Evolutionary conservation across 2,888 invertebrate genomes (phyloP), one percentile per base, ranked within the genome.

Genomic region (Euplexia lucipara): DNA sequence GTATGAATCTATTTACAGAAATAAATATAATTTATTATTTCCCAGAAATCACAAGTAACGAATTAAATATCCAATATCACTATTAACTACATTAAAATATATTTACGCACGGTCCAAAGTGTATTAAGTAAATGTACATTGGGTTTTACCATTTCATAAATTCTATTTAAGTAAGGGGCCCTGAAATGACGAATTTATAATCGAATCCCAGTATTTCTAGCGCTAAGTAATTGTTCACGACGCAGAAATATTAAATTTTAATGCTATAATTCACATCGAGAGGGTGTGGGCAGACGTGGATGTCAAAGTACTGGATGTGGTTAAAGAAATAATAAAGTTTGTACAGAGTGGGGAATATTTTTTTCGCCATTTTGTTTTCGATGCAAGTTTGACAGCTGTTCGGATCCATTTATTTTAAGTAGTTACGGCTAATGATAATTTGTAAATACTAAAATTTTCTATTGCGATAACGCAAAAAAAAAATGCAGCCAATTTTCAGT

Each of bases 191-290:
- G 60, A 56, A 62, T 53, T 65, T 63, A 59, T 71, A 71, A 75
- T 68, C 34, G 48, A 60, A 52, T 65, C 58, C 39, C 35, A 48
- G 20, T 53, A 45, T 45, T 44, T 32, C 47, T 48, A 59, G 32
- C 52, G 41, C 61, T 56, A 75, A 70, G 52, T 79, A 79, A 82
- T 75, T 79, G 82, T 51, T 59, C 47, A 44, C 26, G 75, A 56
- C 58, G 64, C 59, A 45, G 54, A 75, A 71, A 79, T 69, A 79
- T 82, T 82, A 44, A 64, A 82, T 71, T 71, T 63, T 44, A 75
- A 75, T 48, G 51, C 47, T 12, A 61, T 79, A 66, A 82, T 51
- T 82, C 71, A 56, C 52, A 42, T 48, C 41, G 51, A 54, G 53
- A 63, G 68, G 64, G 64, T 57, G 64, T 57, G 45, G 7, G 6